Conservation (phyloP, 2,113 vertebrate species). For the Hippocampus comes region DNA sequence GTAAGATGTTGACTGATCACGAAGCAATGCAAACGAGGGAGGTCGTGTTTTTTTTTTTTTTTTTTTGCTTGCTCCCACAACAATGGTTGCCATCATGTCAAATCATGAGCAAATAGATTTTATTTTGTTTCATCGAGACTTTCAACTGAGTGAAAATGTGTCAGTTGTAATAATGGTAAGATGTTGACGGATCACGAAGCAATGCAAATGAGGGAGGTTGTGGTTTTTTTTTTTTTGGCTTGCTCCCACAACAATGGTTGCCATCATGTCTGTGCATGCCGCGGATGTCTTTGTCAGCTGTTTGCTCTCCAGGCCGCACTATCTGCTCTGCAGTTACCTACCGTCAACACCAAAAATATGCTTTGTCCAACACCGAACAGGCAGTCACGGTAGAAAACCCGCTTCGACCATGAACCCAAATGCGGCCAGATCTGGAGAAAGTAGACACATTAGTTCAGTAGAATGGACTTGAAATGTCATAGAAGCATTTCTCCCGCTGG, state of each 20-base stretch:
- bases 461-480: background rate
- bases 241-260: slow-evolving; percentile 25
- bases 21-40: slow-evolving; percentile 4
- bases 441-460: background rate
- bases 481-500: background rate
- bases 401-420: background rate
- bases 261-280: slow-evolving; percentile 39
- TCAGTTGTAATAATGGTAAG: background rate
- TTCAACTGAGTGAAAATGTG: background rate
- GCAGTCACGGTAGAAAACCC: background rate
- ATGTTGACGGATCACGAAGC: slow-evolving; percentile 16
- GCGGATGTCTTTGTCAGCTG: slow-evolving; percentile 57
- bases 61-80: background rate
- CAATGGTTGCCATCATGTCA: slow-evolving; percentile 27
- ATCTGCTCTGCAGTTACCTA: slow-evolving; percentile 40
- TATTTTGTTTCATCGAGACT: background rate
- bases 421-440: background rate
- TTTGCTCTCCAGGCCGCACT: slow-evolving; percentile 47
- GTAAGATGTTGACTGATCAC: slow-evolving; percentile 8
- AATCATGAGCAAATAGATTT: background rate
- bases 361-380: slow-evolving; percentile 17
- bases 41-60: slow-evolving; percentile 3
- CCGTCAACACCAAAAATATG: slow-evolving; percentile 20
- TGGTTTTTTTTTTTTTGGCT: background rate
- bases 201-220: background rate